phyloP scores from a whole-genome alignment of 2,888 invertebrate genomes.

The Caenorhabditis wallacei region DNA sequence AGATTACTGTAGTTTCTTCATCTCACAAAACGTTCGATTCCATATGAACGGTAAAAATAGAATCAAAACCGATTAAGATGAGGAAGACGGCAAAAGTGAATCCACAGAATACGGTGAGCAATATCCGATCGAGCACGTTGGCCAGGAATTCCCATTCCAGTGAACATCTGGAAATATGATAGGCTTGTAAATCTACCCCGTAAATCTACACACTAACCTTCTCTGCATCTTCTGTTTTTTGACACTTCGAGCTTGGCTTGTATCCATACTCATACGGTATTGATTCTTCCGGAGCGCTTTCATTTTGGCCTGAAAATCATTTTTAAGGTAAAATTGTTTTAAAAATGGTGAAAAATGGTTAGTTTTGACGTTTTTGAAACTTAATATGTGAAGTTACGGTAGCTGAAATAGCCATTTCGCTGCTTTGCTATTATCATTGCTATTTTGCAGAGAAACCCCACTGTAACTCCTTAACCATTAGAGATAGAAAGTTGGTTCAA shows the following conservation, averaged over 20 bases:
- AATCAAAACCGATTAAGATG: conserved; percentile 78
- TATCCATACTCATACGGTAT: conserved; percentile 62
- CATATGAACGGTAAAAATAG: conserved; percentile 61
- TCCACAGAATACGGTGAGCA: conserved; percentile 78
- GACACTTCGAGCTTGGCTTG: conserved; percentile 74
- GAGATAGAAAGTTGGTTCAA: no score
- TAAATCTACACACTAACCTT: conserved; percentile 62
- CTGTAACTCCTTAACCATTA: no score
- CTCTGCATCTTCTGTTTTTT: conserved; percentile 81
- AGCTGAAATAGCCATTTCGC: no score
- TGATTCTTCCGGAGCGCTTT: conserved; percentile 60
- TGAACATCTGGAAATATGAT: conserved; percentile 72
- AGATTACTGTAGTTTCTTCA: no score
- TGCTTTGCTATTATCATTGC: no score
- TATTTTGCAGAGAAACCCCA: no score
- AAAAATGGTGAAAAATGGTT: background rate
- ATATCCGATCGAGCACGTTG: conserved; percentile 79
- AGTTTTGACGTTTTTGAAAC: background rate
- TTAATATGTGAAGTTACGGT: background rate
- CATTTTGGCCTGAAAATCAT: conserved; percentile 66
- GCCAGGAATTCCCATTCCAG: conserved; percentile 82
- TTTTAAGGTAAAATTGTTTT: background rate
- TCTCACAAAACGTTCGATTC: background rate
- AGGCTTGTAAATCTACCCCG: background rate
- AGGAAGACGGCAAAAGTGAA: conserved; percentile 78